Conservation (phyloP, 2,797 vertebrate species). For the Benthosema pterotum region DNA sequence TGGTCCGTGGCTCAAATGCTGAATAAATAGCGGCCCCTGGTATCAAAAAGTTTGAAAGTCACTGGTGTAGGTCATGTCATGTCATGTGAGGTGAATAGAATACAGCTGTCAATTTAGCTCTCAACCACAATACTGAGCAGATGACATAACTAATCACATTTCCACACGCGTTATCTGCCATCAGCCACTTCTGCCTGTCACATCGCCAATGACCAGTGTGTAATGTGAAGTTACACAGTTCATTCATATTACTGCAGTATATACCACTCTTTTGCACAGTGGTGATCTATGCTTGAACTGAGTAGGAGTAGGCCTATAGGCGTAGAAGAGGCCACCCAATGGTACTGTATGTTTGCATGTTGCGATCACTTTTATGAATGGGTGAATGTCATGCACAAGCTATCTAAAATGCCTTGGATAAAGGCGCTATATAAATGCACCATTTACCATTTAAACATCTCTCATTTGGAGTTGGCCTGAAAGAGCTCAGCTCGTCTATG, state of each 20-base stretch:
- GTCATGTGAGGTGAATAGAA: conserved; percentile 17
- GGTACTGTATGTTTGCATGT: too few species aligned
- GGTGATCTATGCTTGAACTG: not conserved
- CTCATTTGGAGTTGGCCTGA: not conserved
- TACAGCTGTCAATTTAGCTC: not conserved
- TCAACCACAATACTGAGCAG: conserved; percentile 7
- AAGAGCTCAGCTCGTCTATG: conserved; percentile 6
- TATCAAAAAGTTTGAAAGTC: too few species aligned
- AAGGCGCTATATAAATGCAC: too few species aligned
- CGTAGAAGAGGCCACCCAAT: too few species aligned
- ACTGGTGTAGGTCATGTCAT: conserved; percentile 1
- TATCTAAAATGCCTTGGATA: too few species aligned
- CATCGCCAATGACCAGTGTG: conserved; percentile 3
- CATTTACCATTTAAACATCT: too few species aligned
- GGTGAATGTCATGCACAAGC: too few species aligned
- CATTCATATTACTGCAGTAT: not conserved
- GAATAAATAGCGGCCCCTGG: too few species aligned
- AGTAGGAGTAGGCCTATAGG: not conserved
- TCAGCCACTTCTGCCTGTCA: conserved; percentile 52
- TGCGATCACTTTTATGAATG: not conserved
- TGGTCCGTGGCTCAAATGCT: too few species aligned
- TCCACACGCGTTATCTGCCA: conserved; percentile 29
- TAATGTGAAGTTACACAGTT: conserved; percentile 10
- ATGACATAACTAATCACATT: conserved; percentile 14
- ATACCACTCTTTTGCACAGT: not conserved